Evolutionary conservation across 2,797 vertebrate genomes (phyloP).

Genomic region (Takifugu ocellatus): DNA sequence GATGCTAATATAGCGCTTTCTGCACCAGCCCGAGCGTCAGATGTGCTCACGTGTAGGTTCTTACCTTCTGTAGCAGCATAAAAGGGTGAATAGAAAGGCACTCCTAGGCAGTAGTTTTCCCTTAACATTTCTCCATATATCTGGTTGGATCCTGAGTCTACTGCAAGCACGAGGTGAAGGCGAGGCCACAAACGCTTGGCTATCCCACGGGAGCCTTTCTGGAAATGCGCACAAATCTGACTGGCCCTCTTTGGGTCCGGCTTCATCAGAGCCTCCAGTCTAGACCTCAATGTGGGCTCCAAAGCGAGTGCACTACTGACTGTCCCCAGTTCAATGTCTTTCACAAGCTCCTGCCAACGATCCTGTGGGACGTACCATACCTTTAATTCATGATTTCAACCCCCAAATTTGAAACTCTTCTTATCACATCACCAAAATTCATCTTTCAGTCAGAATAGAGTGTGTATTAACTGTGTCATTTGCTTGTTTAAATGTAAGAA

Average conservation of each 20-base stretch:
- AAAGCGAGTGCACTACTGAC: conserved; percentile 68
- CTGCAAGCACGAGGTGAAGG: conserved; percentile 82
- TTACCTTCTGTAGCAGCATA: conserved; percentile 85
- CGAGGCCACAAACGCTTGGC: conserved; percentile 83
- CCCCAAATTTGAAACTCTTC: conserved; percentile 13
- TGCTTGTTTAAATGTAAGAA: too few species aligned
- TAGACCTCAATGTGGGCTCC: conserved; percentile 57
- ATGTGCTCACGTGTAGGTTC: conserved; percentile 2
- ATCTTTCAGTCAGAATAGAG: too few species aligned
- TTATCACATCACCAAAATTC: not conserved
- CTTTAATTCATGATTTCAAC: conserved; percentile 16
- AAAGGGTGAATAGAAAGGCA: conserved; percentile 87
- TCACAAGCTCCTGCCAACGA: conserved; percentile 75
- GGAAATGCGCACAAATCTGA: conserved; percentile 72
- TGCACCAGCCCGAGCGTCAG: too few species aligned
- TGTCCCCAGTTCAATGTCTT: conserved; percentile 77
- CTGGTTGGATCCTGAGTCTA: conserved; percentile 79
- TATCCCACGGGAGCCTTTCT: conserved; percentile 78
- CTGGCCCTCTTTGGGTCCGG: conserved; percentile 75
- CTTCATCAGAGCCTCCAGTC: conserved; percentile 67
- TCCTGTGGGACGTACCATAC: conserved; percentile 38
- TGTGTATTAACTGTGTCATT: too few species aligned
- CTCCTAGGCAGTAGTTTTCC: conserved; percentile 79
- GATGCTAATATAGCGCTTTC: not conserved
- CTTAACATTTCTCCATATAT: conserved; percentile 81